Evolutionary conservation across 1,140 invertebrate species (phyloP).

Genomic region (Rhopalosiphum padi): DNA sequence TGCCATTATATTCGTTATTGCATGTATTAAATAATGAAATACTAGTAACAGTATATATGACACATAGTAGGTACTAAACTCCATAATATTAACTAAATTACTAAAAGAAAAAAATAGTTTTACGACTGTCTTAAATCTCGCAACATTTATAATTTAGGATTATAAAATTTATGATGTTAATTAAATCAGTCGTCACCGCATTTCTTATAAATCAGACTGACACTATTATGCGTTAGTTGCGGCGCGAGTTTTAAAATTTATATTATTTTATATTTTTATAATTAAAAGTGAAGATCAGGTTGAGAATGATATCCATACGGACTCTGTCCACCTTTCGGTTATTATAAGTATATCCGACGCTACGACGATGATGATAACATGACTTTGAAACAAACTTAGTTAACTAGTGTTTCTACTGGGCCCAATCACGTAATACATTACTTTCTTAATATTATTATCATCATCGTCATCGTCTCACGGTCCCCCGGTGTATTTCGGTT

Average conservation of each 20-base stretch:
- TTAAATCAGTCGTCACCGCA: not conserved
- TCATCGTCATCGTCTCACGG: not conserved
- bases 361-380: conserved; percentile 5
- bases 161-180: not conserved
- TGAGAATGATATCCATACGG: not conserved
- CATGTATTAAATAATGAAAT: too few species aligned
- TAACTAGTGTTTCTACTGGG: conserved; percentile 15
- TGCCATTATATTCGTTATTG: not conserved
- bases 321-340: not conserved
- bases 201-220: not conserved
- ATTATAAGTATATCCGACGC: not conserved
- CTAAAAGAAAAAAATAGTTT: not conserved
- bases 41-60: too few species aligned
- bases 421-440: conserved; percentile 56
- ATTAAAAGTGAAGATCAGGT: not conserved
- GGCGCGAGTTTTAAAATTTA: not conserved
- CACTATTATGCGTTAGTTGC: not conserved
- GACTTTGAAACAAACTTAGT: conserved; percentile 46
- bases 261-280: not conserved
- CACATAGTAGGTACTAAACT: too few species aligned
- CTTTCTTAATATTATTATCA: conserved; percentile 51
- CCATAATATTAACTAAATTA: not conserved
- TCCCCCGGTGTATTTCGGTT: conserved; percentile 32
- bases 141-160: not conserved
- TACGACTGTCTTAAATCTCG: not conserved